A percentile compares a stretch with the other conserved stretches of the same genome.
Evolutionary conservation across 2,888 invertebrate species (phyloP).

Genomic region (Conchocele bisecta): DNA sequence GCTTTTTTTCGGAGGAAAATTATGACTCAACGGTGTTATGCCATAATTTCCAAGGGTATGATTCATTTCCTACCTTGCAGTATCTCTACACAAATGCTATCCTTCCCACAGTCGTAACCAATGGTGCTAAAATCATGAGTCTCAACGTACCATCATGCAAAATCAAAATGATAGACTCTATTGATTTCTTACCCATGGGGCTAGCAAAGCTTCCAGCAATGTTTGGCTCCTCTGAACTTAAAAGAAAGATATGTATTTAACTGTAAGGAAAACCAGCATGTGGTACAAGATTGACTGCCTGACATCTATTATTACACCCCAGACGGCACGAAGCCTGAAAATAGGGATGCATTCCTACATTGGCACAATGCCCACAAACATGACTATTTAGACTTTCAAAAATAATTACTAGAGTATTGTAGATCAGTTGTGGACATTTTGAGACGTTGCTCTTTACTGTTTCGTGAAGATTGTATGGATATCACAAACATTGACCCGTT

Average conservation of each 20-base stretch:
- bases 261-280: conserved; percentile 15
- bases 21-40: not conserved
- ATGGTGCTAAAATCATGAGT: not conserved
- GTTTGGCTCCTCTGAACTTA: not conserved
- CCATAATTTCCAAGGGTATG: conserved; percentile 3
- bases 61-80: not conserved
- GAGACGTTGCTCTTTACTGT: conserved; percentile 21
- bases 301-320: conserved; percentile 23
- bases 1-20: not conserved
- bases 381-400: conserved; percentile 15
- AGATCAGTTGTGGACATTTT: conserved; percentile 37
- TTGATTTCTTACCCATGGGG: not conserved
- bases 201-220: not conserved
- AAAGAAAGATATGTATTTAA: conserved; percentile 12
- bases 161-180: conserved; percentile 6
- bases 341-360: conserved; percentile 4
- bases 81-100: not conserved
- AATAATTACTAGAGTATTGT: conserved; percentile 24
- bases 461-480: not conserved
- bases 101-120: not conserved
- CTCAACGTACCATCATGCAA: not conserved
- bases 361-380: conserved; percentile 25
- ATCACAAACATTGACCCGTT: conserved; percentile 40
- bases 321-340: conserved; percentile 15
- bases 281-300: not conserved